These are phyloP conservation scores for Holothuria scabra DNA, from an alignment of 53 echinoderm and acorn worm species.

Conservation along the genomic window DNA sequence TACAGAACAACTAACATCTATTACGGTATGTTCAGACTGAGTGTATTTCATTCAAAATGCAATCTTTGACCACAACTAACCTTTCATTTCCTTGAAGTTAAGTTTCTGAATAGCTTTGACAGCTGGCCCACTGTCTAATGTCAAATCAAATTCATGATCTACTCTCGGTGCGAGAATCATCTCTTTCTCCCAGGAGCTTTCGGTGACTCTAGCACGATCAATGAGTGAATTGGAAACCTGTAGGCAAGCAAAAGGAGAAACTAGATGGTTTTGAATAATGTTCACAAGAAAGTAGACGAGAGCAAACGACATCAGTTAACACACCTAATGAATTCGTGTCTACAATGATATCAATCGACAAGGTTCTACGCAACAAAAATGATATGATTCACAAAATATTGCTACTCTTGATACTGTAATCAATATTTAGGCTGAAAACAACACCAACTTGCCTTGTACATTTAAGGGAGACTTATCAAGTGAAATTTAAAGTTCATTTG, in stretches of 20 bases:
- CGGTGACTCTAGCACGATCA: conserved; percentile 78
- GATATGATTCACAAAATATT: no score
- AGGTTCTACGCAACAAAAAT: no score
- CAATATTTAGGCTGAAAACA: no score
- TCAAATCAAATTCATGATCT: conserved; percentile 95
- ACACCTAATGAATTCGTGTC: neutral
- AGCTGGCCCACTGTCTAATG: conserved; percentile 87
- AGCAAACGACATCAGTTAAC: neutral
- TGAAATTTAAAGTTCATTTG: no score
- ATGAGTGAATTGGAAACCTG: conserved; percentile 89
- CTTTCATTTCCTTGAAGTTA: conserved; percentile 99
- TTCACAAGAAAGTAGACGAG: neutral
- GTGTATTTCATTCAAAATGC: no score
- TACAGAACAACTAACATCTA: no score
- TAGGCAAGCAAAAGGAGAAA: conserved; percentile 28
- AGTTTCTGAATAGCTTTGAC: conserved; percentile 86
- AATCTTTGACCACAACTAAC: conserved; percentile 46
- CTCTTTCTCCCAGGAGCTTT: conserved; percentile 98
- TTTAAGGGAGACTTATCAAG: no score
- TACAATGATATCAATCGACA: no score
- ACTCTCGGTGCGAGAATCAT: conserved; percentile 92
- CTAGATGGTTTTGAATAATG: neutral
- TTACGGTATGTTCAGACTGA: no score
- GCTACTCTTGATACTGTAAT: no score
- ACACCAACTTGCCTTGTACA: no score